Evolutionary conservation across 2,113 vertebrate genomes (phyloP).

Genomic region (Varanus komodoensis): DNA sequence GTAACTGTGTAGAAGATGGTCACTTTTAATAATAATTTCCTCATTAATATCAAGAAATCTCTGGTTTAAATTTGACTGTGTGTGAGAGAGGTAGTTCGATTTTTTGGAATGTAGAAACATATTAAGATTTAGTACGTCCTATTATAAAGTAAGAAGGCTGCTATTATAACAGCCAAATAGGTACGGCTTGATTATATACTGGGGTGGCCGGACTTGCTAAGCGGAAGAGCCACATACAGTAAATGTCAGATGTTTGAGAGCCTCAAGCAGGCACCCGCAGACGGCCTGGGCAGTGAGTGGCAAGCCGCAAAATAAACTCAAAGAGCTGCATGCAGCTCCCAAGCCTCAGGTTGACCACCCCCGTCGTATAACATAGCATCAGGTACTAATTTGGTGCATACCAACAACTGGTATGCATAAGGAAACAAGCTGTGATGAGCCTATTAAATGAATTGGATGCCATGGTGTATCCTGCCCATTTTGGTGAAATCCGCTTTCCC

Average conservation of each 20-base stretch:
- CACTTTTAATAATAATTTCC: neutral
- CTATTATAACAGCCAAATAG: neutral
- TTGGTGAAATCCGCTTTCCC: neutral
- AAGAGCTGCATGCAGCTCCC: too few relatives aligned
- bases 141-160: neutral
- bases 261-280: too few relatives aligned
- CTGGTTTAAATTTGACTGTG: neutral
- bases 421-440: neutral
- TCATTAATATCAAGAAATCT: too few relatives aligned
- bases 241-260: too few relatives aligned
- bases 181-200: neutral
- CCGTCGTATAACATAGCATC: neutral
- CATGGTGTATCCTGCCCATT: neutral
- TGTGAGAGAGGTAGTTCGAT: neutral
- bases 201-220: too few relatives aligned
- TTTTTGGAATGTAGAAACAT: neutral
- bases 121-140: neutral
- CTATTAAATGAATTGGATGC: neutral
- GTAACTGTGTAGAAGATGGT: neutral
- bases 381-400: neutral
- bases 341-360: too few relatives aligned
- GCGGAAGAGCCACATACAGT: too few relatives aligned
- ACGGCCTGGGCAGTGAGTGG: too few relatives aligned
- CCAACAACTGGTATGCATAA: neutral
- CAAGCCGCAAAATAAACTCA: too few relatives aligned